Conservation (phyloP, 2,113 vertebrate genomes). For the Paedocypris sp. region DNA sequence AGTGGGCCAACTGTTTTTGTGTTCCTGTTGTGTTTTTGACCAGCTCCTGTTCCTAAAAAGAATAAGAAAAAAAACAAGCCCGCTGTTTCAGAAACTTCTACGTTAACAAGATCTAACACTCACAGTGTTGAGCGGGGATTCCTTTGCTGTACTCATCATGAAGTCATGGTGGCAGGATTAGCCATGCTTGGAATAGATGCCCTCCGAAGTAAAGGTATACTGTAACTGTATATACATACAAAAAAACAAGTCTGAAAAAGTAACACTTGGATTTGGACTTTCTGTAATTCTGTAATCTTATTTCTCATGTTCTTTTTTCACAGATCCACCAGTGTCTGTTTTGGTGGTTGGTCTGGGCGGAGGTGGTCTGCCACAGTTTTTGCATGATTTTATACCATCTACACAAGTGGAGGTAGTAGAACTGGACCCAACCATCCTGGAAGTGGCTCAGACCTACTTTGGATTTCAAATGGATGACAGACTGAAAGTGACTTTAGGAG, state of each 20-base stretch:
- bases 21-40: background rate
- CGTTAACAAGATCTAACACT: background rate
- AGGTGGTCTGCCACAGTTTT: slow-evolving; percentile 84
- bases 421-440: slow-evolving; percentile 76
- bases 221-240: background rate
- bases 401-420: slow-evolving; percentile 73
- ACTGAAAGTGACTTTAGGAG: slow-evolving; percentile 71
- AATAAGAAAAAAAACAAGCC: slow-evolving; percentile 70
- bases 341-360: slow-evolving; percentile 86
- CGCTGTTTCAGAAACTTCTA: slow-evolving; percentile 14
- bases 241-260: too few species aligned
- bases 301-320: background rate
- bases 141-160: slow-evolving; percentile 90
- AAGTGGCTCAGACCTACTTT: slow-evolving; percentile 80
- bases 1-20: background rate
- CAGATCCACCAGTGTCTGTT: slow-evolving; percentile 63
- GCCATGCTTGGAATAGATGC: slow-evolving; percentile 60
- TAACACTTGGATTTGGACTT: background rate
- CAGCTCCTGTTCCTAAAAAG: slow-evolving; percentile 59
- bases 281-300: too few species aligned
- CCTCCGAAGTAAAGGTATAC: slow-evolving; percentile 46
- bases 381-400: slow-evolving; percentile 74
- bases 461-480: slow-evolving; percentile 70
- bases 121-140: slow-evolving; percentile 72
- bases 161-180: slow-evolving; percentile 84